Evolutionary conservation across 2,797 vertebrate genomes (phyloP), one percentile per base, ranked within the genome.

Genomic region (Melanotaenia parkinsoni): DNA sequence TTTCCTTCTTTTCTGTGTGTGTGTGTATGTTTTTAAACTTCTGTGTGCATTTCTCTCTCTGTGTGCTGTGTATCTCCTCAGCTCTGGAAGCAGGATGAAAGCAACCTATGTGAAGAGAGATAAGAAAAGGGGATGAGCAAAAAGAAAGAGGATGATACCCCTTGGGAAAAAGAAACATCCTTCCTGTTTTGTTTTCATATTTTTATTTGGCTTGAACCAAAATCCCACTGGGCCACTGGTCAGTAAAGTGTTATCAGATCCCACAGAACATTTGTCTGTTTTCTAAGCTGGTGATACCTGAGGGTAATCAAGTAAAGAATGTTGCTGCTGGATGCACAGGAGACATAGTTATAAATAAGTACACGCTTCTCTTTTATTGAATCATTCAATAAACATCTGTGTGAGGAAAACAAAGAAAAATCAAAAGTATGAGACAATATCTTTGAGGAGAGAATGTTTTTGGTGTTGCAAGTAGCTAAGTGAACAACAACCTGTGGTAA

Each of bases 211-310:
- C 86, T 83, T 85, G 79, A 84, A 83, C 56, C 43, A 45, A 74
- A 87, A 77, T 83, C 85, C 87, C 84, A 74, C 24, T 6, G 67
- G 85, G 67, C 64, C 63, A 69, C 47, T 74, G 85, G 87, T 88
- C 88, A 90, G 89, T 83, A 78, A 82, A 86, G 82, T 83, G 79
- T 81, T 86, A 86, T 83, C 84, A 85, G 75, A 89, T 86, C 77
- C 83, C 11, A 26, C 56, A 33, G 70, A 77, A 71, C 56, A 69
- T 68, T 69, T 78, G 68, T 81, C 59, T 76, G 28, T 69, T 61
- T 71, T 81, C 45, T 53, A 68, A 74, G 63, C 63, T 61, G 70
- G 54, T 38, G 54, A 60, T 74, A 85, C 75, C 76, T 74, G 18
- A 18, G 67, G 68, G 72, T 78, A 75, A 83, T 84, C 63, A 73